Conservation (phyloP, 2,113 vertebrate species). For the Microcebus jonahi region DNA sequence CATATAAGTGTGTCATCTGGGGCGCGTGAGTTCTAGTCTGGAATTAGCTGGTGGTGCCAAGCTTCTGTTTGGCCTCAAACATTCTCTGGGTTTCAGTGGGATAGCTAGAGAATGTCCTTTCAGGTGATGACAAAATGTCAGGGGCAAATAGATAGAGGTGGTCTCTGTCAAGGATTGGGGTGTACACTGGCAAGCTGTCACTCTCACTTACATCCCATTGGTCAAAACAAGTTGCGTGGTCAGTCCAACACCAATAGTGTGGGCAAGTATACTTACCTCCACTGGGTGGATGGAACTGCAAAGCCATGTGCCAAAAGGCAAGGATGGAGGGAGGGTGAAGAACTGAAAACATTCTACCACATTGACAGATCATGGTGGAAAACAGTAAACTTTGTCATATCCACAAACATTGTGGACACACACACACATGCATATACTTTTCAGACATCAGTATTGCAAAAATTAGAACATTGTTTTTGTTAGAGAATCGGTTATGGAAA, state of each 20-base stretch:
- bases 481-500: not conserved
- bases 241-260: not conserved
- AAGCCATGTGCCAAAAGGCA: not conserved
- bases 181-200: not conserved
- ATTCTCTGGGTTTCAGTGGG: not conserved
- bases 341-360: not conserved
- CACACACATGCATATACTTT: not conserved
- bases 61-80: not conserved
- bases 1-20: not conserved
- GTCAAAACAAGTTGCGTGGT: not conserved
- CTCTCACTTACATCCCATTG: not conserved
- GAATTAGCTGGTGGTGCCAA: not conserved
- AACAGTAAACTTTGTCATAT: not conserved
- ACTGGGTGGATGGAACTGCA: not conserved
- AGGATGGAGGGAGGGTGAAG: not conserved
- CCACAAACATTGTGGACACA: not conserved
- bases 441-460: not conserved
- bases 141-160: not conserved
- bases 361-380: not conserved
- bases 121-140: not conserved
- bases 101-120: not conserved
- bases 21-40: not conserved
- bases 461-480: not conserved
- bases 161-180: accelerated
- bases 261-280: not conserved